phyloP scores from a whole-genome alignment of 2,113 vertebrate species.

The Heloderma charlesbogerti region DNA sequence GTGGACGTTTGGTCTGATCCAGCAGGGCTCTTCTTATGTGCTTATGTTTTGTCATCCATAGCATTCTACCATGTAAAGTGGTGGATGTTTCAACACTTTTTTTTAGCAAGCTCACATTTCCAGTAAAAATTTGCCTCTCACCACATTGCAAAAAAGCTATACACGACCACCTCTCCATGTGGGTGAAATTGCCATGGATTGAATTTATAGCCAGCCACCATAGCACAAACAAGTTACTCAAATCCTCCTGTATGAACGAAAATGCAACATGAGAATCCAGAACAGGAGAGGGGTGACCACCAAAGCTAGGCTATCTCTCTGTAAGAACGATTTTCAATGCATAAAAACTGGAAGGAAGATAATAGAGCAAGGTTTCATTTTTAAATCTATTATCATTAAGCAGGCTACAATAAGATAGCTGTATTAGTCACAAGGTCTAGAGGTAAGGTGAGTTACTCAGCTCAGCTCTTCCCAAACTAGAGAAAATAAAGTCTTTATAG shows the following conservation, averaged over 20 bases:
- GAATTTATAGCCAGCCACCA: not conserved
- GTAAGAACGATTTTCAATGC: constrained; percentile 41
- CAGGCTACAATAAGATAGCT: constrained; percentile 51
- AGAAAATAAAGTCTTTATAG: constrained; percentile 64
- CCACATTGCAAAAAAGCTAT: not conserved
- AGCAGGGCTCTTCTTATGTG: not conserved
- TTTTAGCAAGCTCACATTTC: not conserved
- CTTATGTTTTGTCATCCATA: not conserved
- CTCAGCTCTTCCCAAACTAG: constrained; percentile 62
- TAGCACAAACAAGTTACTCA: not conserved
- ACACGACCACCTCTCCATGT: too few species aligned
- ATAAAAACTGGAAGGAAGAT: constrained; percentile 41
- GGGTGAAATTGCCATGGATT: not conserved
- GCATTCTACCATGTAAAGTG: not conserved
- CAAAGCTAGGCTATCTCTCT: not conserved
- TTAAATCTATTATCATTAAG: constrained; percentile 54
- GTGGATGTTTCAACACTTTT: not conserved
- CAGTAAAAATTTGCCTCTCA: not conserved
- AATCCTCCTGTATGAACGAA: not conserved
- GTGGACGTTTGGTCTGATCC: not conserved
- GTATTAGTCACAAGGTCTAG: constrained; percentile 53
- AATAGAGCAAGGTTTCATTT: constrained; percentile 43
- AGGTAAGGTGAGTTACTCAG: constrained; percentile 51
- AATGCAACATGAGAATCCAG: not conserved
- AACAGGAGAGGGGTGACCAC: not conserved